Conservation (phyloP, 1,140 invertebrate species). For the Oryctes rhinoceros region DNA sequence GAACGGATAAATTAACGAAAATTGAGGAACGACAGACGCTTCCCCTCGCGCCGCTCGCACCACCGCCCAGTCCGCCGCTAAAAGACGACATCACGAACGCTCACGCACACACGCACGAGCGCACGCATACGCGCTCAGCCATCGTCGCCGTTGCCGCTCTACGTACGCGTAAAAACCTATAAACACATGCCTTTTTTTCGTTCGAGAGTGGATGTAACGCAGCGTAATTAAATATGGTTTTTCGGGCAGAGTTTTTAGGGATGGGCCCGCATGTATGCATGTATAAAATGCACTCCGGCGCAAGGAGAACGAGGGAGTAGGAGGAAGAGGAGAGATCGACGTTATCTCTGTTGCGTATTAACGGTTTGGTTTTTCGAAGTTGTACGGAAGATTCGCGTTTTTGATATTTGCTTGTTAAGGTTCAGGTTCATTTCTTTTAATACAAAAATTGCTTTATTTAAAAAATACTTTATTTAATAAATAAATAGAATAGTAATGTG, state of each 20-base stretch:
- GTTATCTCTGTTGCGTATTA: slow-evolving; percentile 6
- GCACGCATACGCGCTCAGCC: not conserved
- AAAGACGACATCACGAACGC: not conserved
- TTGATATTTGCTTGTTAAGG: too few relatives aligned
- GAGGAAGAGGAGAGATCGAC: not conserved
- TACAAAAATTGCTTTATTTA: too few relatives aligned
- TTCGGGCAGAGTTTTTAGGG: slow-evolving; percentile 34
- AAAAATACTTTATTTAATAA: too few relatives aligned
- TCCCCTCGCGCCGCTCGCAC: not conserved
- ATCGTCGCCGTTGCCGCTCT: not conserved
- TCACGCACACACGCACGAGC: not conserved
- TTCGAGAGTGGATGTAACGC: slow-evolving; percentile 35
- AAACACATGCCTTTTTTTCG: slow-evolving; percentile 31
- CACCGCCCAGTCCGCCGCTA: not conserved
- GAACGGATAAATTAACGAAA: slow-evolving; percentile 36
- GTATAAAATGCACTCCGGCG: slow-evolving; percentile 1
- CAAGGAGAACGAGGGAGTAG: not conserved
- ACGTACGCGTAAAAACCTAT: slow-evolving; percentile 18
- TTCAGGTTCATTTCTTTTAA: too few relatives aligned
- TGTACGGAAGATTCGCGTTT: too few relatives aligned
- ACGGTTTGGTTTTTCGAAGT: too few relatives aligned
- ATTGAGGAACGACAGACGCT: slow-evolving; percentile 35
- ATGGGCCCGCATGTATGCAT: slow-evolving; percentile 21
- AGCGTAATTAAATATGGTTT: slow-evolving; percentile 33
- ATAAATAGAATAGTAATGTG: too few relatives aligned